Base-by-base conservation (phyloP, 2,888 invertebrate genomes). In the Tetropium fuscum region DNA sequence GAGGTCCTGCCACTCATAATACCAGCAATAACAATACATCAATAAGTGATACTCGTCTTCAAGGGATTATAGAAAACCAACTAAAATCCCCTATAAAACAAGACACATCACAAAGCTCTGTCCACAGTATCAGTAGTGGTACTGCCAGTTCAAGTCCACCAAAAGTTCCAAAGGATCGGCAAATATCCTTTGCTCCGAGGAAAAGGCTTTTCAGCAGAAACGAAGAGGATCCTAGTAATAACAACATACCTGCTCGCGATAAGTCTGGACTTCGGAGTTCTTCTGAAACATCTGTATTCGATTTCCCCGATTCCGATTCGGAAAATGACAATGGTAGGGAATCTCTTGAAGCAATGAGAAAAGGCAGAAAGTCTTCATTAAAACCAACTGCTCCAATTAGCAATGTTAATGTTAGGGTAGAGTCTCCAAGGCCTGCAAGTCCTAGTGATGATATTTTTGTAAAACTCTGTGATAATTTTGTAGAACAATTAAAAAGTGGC, bases 391-490 rank as follows among this genome's bases (percentile, higher is more conserved):
- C 16, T 80, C 84, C 48, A 77, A 83, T 43, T 82, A 18, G 7
- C 3, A 40, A 36, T 13, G 10, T 83, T 11, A 69, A 72, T 8
- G 38, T 73, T 6, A 62, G 66, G 53, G 32, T 58, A 4, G 68
- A 68, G n/a, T 44, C 63, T 13, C 53, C 64, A n/a, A 48, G 80
- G 74, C 61, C 74, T 10, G 30, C 64, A 3, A 75, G 74, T 63
- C 80, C 80, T 2, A 72, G 78, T 10, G 85, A 86, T 73, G 79
- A 83, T 51, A 80, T 83, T 73, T 93, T 92, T 88, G 85, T 86
- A 45, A 88, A 84, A 74, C 87, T 92, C 11, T 93, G 92, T 81
- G 91, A 92, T 80, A 90, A 85, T 80, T 91, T 93, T 77, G 87
- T 93, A 80, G 90, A 92, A 77, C 91, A 93, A 79, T 80, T 93